Evolutionary conservation across 2,113 vertebrate genomes (phyloP), one percentile per base, ranked within the genome.

Genomic region (Pygoscelis adeliae): DNA sequence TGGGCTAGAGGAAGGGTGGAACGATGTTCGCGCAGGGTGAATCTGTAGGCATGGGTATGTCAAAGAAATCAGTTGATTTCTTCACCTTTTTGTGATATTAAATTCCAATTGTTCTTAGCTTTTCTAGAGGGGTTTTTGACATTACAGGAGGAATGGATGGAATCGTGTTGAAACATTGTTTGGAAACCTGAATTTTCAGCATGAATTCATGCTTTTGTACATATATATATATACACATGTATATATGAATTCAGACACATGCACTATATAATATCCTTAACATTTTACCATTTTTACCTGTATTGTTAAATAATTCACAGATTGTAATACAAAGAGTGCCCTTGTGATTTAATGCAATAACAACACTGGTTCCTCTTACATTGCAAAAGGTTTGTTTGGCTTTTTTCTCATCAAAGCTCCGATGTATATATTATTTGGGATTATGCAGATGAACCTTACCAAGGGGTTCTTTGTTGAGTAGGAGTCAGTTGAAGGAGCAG

Each of bases 11-110:
- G 74, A 52, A 47, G 11, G 16, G 4, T 16, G 34, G 23, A 42
- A 70, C 0, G 0, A 25, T n/a, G 10, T 46, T 34, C 10, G n/a
- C 53, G 26, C 29, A 40, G 17, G 25, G 18, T 42, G 13, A 62
- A 30, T 25, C 55, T 56, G 34, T 53, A 73, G 16, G 17, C 15
- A 2, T 7, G 27, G 15, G 14, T 20, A 5, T 20, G 32, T n/a
- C 0, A 0, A 55, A 87, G 55, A 78, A 84, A 86, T 67, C 22
- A 13, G 7, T 30, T 50, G 0, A 8, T 83, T 86, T 85, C 23
- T 55, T 83, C 56, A 49, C 5, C 6, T 18, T 59, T 40, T 77
- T 34, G 20, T 74, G n/a, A 14, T 38, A 14, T 2, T 47, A 23
- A n/a, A 73, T 40, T 79, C n/a, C 13, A 63, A 8, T 67, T 38